Evolutionary conservation across 2,113 vertebrate genomes (phyloP).

Genomic region (Laticauda colubrina): DNA sequence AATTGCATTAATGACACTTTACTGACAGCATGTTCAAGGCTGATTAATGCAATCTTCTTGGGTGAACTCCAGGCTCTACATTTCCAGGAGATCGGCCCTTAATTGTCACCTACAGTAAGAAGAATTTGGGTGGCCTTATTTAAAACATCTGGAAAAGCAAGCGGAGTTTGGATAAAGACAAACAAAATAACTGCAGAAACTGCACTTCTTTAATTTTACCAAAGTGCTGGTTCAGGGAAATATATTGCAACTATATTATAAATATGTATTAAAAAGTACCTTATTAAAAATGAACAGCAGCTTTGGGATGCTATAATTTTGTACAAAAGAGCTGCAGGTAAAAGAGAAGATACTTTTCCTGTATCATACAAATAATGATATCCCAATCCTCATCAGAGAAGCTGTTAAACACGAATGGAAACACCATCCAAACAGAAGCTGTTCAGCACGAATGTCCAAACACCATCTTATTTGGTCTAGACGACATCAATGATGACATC

Average conservation of each 20-base stretch:
- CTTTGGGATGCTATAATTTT: not conserved
- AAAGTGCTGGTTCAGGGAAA: not conserved
- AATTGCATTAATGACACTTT: not conserved
- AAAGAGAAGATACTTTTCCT: not conserved
- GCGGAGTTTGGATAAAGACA: not conserved
- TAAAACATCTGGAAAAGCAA: not conserved
- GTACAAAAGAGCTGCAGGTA: not conserved
- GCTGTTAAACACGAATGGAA: no score
- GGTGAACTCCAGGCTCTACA: conserved; percentile 5
- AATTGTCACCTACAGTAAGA: conserved; percentile 3
- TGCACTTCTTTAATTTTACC: not conserved
- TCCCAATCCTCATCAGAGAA: no score
- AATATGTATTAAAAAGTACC: not conserved
- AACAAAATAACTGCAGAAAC: not conserved
- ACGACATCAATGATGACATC: no score
- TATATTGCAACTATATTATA: not conserved
- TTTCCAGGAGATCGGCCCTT: conserved; percentile 1
- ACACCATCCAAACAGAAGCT: no score
- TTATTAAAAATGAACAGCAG: not conserved
- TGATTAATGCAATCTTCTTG: conserved; percentile 19
- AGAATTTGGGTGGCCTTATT: not conserved
- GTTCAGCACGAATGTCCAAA: no score
- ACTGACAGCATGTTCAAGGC: conserved; percentile 34
- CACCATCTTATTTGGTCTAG: no score
- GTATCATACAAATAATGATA: not conserved